Base-by-base conservation (phyloP, 2,888 invertebrate genomes). In the Leptopilina myrica region DNA sequence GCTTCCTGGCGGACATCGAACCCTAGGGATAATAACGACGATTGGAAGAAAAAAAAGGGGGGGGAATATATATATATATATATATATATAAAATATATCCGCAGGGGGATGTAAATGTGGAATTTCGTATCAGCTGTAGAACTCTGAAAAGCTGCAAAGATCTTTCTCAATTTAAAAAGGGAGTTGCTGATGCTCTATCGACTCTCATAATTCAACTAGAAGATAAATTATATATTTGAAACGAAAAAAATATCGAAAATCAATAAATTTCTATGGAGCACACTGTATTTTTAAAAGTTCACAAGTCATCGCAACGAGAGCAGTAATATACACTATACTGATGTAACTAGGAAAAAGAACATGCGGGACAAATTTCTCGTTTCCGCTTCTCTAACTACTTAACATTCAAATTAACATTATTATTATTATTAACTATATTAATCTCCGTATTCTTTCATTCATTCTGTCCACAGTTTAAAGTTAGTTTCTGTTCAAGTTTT, bases 1-100 rank as follows among this genome's bases (percentile, higher is more conserved):
- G 82, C 80, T 84, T 83, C 83, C 85, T 82, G 83, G 82, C 85
- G 86, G 86, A 83, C 85, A 83, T 79, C 85, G 84, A 85, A 86
- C 87, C 86, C 85, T 83, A 85, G 80, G 78, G 80, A 65, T 76
- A 33, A 67, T 40, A 64, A 53, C 43, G 56, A 14, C 26, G 49
- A 69, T 69, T 69, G 53, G 53, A 53, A 69, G 69, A 69, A 64
- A 33, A 80, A 79, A 33, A 80, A 79, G 78, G 83, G 83, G 79
- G 81, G 78, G 1, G 62, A 62, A 20, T 20, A 20, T 20, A 20
- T 20, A 20, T 20, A 20, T 20, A 62, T 15, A 20, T 49, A 49
- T 49, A 49, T 49, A 49, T 49, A 49, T 49, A 49, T 49, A 49
- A 20, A 20, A 20, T 49, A 49, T 49, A 49, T 49, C 11, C 4